Base-by-base conservation (phyloP, 2,888 invertebrate species). In the Drosophila nr. fundita region DNA sequence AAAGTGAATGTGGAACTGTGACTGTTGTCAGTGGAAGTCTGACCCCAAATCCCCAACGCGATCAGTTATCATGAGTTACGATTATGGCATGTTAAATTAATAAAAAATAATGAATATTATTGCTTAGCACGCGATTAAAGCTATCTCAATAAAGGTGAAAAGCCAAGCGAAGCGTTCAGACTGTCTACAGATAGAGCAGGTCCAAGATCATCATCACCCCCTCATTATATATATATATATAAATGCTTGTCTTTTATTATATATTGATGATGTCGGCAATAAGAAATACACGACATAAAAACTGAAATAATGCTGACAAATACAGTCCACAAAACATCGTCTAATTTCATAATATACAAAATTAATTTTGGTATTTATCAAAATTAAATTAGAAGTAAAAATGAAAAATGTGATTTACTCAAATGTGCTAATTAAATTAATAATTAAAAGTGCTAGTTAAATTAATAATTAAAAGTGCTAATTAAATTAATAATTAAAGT, bases 51-150 rank as follows among this genome's bases (percentile, higher is more conserved):
- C 49, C 58, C 30, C 45, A 29, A 40, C 18, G 7, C 65, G 57
- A 50, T 34, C 48, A 61, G 75, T 80, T 81, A 84, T 82, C 87
- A 72, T 64, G 68, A 83, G 72, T 74, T 73, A 78, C 60, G 78
- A 78, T 87, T 82, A 85, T 83, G 72, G 77, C 82, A 74, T 83
- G 89, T 82, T 83, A 85, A 87, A 85, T 87, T 87, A 87, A 89
- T 87, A 78, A 87, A 78, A 76, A 40, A 85, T 83, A 89, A 87
- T 89, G 83, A 72, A 80, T 78, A 80, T 83, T 68, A 82, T 87
- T 89, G 87, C 76, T 82, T 73, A 68, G 79, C 71, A 67, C 55
- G 57, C 60, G 32, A 42, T 54, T 59, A 59, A 55, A 21, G 61
- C 29, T 70, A 74, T 70, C 73, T 63, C 63, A 18, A 30, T 13